Conservation (phyloP, 2,888 invertebrate genomes). For the Ormyrus pomaceus region DNA sequence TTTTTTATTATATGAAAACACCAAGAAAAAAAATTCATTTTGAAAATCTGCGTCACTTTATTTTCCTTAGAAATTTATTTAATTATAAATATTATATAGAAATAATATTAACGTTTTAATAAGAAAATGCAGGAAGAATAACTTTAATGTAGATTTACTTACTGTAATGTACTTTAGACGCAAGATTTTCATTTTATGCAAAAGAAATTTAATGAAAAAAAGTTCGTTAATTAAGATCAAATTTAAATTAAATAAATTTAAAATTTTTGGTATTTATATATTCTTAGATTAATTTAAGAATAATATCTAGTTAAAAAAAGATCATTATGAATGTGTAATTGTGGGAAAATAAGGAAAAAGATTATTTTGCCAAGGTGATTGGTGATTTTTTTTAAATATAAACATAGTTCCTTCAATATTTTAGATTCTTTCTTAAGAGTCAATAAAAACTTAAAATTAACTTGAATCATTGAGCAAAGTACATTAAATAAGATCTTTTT, state of each 20-base stretch:
- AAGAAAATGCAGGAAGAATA: slow-evolving; percentile 12
- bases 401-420: slow-evolving; percentile 22
- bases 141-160: slow-evolving; percentile 5
- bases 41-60: slow-evolving; percentile 24
- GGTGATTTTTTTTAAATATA: slow-evolving; percentile 21
- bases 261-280: slow-evolving; percentile 21
- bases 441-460: slow-evolving; percentile 23
- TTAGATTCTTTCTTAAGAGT: slow-evolving; percentile 23
- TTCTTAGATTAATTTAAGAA: slow-evolving; percentile 19
- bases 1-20: slow-evolving; percentile 12
- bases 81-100: slow-evolving; percentile 7
- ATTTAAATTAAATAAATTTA: slow-evolving; percentile 22
- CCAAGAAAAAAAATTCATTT: slow-evolving; percentile 24
- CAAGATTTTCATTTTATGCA: slow-evolving; percentile 22
- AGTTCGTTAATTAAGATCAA: not conserved
- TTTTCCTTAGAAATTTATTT: slow-evolving; percentile 13
- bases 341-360: slow-evolving; percentile 12
- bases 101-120: not conserved
- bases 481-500: slow-evolving; percentile 29
- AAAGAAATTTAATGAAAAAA: slow-evolving; percentile 2
- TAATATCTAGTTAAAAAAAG: not conserved
- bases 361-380: slow-evolving; percentile 31
- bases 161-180: slow-evolving; percentile 1
- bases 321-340: slow-evolving; percentile 30
- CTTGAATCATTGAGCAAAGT: slow-evolving; percentile 27